Conservation (phyloP, 2,888 invertebrate genomes). For the Drosophila robusta region DNA sequence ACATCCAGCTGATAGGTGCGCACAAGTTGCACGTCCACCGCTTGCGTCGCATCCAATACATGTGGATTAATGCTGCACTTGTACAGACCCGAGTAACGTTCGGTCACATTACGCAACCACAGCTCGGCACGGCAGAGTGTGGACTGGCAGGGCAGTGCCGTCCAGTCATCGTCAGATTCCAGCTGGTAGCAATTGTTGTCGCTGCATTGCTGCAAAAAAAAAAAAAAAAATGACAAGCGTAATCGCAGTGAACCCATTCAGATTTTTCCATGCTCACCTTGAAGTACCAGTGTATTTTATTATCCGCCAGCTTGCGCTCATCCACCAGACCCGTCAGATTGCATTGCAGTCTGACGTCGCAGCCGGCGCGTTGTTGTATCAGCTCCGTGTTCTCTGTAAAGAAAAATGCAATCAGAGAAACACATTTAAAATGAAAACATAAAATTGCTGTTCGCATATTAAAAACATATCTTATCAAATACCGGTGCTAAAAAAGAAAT, state of each 20-base stretch:
- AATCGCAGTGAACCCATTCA: background rate
- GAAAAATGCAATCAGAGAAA: constrained; percentile 23
- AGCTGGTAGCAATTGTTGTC: constrained; percentile 76
- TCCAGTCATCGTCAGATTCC: constrained; percentile 75
- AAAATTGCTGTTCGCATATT: constrained; percentile 41
- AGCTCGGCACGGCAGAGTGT: constrained; percentile 78
- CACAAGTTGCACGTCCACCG: constrained; percentile 82
- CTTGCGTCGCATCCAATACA: constrained; percentile 64
- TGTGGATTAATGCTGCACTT: constrained; percentile 83
- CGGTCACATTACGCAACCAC: constrained; percentile 82
- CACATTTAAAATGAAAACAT: constrained; percentile 27
- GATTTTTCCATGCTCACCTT: constrained; percentile 67
- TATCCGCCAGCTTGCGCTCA: constrained; percentile 63
- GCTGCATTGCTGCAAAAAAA: constrained; percentile 77
- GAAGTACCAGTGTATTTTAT: constrained; percentile 83
- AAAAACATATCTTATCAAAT: constrained; percentile 66
- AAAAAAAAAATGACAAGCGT: too few relatives aligned
- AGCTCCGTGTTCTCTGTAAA: constrained; percentile 80
- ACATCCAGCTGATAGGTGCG: constrained; percentile 83
- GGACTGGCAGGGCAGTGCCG: constrained; percentile 78
- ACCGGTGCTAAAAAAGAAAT: constrained; percentile 22
- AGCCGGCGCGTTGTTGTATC: constrained; percentile 82
- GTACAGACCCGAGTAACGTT: constrained; percentile 83
- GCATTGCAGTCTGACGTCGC: constrained; percentile 81
- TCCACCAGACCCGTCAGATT: constrained; percentile 78